phyloP scores from a whole-genome alignment of 2,113 vertebrate genomes.

The Todiramphus saurophagus region DNA sequence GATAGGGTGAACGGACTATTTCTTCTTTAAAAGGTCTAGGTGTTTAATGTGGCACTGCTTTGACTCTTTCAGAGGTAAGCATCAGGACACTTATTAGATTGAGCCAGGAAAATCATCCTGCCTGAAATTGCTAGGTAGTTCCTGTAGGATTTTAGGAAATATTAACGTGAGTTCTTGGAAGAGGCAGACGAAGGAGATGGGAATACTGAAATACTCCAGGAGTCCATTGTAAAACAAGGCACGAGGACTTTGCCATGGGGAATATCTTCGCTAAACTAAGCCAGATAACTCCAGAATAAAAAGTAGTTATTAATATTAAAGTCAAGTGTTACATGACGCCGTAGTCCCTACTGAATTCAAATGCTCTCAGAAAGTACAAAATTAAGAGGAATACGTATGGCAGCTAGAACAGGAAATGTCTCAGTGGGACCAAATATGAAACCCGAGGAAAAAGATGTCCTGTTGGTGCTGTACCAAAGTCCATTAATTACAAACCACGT shows the following conservation, averaged over 20 bases:
- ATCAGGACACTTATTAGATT: background rate
- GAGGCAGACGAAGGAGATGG: background rate
- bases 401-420: background rate
- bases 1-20: background rate
- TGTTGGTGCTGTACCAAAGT: background rate
- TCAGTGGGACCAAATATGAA: background rate
- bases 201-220: background rate
- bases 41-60: background rate
- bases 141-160: background rate
- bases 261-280: background rate
- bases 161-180: background rate
- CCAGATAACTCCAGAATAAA: background rate
- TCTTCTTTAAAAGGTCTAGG: background rate
- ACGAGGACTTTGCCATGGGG: background rate
- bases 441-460: background rate
- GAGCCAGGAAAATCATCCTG: background rate
- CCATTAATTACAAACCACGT: background rate
- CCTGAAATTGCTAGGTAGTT: background rate
- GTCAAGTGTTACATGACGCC: background rate
- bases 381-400: background rate
- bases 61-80: background rate
- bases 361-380: background rate
- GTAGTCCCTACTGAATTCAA: background rate
- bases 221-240: background rate
- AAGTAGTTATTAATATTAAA: constrained; percentile 34